Evolutionary conservation across 2,797 vertebrate genomes (phyloP).

Genomic region (Brotula barbata): DNA sequence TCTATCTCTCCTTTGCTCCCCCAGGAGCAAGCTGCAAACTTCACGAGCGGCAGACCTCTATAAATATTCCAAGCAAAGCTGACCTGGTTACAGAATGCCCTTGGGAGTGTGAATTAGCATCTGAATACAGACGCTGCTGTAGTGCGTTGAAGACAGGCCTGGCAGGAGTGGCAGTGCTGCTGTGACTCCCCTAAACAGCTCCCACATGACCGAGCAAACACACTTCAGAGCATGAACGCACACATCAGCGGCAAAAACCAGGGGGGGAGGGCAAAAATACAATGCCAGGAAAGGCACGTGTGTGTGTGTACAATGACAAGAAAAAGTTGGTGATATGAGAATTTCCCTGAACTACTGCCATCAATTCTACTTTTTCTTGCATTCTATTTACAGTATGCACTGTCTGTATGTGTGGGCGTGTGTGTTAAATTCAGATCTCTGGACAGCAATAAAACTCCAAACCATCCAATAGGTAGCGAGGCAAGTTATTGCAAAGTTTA

Average conservation of each 20-base stretch:
- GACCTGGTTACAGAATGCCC: conserved; percentile 82
- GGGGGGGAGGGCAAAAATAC: conserved; percentile 38
- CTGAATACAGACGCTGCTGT: conserved; percentile 78
- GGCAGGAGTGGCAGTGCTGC: conserved; percentile 62
- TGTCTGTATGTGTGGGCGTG: no score
- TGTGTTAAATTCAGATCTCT: no score
- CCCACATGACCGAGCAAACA: conserved; percentile 49
- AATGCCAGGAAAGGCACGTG: conserved; percentile 19
- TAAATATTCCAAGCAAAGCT: conserved; percentile 82
- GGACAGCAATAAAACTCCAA: background rate
- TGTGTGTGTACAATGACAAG: background rate
- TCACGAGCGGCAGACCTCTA: conserved; percentile 74
- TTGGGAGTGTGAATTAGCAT: conserved; percentile 81
- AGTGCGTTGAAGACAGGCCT: conserved; percentile 73
- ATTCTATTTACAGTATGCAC: no score
- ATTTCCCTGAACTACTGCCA: background rate
- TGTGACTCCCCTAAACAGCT: conserved; percentile 61
- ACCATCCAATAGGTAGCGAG: background rate
- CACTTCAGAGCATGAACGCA: conserved; percentile 46
- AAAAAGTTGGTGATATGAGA: background rate
- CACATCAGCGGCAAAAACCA: conserved; percentile 32
- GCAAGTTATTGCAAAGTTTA: background rate
- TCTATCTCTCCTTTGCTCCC: conserved; percentile 67
- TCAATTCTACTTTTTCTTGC: no score
- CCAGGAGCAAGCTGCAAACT: conserved; percentile 68